A percentile compares a stretch with the other conserved stretches of the same genome.
These are phyloP conservation scores for Antheraea mylitta DNA, from an alignment of 1,140 invertebrate genomes.

Conservation along the genomic window DNA sequence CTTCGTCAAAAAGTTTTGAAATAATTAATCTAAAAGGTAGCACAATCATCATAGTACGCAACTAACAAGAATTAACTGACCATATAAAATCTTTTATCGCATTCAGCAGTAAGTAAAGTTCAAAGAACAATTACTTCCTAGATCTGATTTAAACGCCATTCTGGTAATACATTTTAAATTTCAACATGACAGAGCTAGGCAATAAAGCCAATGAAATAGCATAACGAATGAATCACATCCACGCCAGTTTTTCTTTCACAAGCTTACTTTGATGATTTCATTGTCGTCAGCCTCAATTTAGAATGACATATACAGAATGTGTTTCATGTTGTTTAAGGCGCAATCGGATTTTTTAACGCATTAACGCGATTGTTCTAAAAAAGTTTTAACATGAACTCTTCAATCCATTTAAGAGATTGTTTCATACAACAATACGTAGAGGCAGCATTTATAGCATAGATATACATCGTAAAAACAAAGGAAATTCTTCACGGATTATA, in stretches of 20 bases:
- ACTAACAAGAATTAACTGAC: no score
- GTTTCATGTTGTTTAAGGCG: neutral
- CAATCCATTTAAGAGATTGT: no score
- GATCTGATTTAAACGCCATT: neutral
- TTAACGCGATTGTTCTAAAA: neutral
- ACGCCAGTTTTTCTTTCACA: neutral
- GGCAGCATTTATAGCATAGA: no score
- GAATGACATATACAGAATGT: neutral
- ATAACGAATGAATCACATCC: neutral
- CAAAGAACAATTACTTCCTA: neutral
- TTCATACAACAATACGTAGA: no score
- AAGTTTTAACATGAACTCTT: no score
- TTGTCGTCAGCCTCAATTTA: neutral
- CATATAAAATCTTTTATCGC: neutral
- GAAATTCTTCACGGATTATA: no score
- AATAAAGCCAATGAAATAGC: neutral
- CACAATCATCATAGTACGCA: no score
- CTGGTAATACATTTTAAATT: neutral
- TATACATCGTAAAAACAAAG: no score
- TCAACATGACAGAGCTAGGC: neutral
- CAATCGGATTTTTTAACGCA: neutral
- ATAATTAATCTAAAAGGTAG: no score
- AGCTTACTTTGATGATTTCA: slow-evolving; percentile 3
- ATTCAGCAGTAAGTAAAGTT: neutral
- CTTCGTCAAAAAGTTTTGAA: no score